Conservation (phyloP, 2,888 invertebrate genomes). For the Horisme vitalbata region DNA sequence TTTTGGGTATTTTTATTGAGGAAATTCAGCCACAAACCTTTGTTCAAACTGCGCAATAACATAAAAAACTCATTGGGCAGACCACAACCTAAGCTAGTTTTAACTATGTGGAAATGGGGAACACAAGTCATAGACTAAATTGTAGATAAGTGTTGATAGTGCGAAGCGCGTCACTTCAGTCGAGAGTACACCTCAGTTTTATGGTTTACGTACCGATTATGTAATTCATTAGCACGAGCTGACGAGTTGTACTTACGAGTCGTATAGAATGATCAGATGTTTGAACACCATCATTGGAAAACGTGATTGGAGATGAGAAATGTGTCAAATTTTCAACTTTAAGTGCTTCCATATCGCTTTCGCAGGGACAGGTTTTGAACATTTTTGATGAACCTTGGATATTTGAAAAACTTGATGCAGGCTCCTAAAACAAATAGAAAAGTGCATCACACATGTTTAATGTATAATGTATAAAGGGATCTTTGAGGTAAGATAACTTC, state of each 20-base stretch:
- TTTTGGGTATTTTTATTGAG: too few relatives aligned
- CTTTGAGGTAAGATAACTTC: too few relatives aligned
- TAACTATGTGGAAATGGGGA: too few relatives aligned
- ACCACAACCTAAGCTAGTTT: too few relatives aligned
- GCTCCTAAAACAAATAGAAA: not conserved
- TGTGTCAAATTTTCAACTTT: constrained; percentile 3
- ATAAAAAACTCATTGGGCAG: too few relatives aligned
- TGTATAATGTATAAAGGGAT: too few relatives aligned
- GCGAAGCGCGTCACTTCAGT: not conserved
- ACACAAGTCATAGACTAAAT: too few relatives aligned
- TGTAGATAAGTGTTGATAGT: not conserved
- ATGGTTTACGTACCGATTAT: constrained; percentile 15
- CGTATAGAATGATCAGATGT: constrained; percentile 61
- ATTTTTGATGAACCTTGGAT: constrained; percentile 15
- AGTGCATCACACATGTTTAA: too few relatives aligned
- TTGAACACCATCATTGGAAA: constrained; percentile 31
- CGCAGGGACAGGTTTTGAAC: constrained; percentile 7
- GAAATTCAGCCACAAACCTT: too few relatives aligned
- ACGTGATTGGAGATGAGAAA: not conserved
- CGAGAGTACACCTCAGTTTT: constrained; percentile 8
- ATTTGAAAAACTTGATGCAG: not conserved
- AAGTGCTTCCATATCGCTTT: constrained; percentile 3
- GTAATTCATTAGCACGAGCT: constrained; percentile 19
- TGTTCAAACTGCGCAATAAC: too few relatives aligned
- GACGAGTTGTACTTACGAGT: constrained; percentile 48